Evolutionary conservation across 2,888 invertebrate genomes (phyloP).

Genomic region (Ferrisia virgata): DNA sequence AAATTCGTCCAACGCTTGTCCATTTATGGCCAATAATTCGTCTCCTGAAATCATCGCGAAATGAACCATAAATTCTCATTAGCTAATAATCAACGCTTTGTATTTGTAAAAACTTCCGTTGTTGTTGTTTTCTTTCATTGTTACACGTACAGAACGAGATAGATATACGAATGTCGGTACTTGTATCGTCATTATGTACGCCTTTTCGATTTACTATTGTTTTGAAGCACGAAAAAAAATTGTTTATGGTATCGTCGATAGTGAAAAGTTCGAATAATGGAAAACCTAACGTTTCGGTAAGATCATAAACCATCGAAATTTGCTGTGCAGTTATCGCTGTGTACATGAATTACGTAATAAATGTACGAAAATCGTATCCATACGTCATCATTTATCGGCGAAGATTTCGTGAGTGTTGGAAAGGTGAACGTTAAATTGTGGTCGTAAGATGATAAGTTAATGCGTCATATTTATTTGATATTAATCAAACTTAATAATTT

Average conservation of each 20-base stretch:
- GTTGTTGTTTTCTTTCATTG: no score
- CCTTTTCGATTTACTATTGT: neutral
- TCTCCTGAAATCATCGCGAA: conserved; percentile 59
- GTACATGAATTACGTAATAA: neutral
- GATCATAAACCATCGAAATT: neutral
- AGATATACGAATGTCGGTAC: neutral
- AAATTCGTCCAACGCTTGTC: conserved; percentile 73
- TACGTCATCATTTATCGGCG: no score
- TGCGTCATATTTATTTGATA: neutral
- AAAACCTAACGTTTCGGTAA: neutral
- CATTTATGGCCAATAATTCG: conserved; percentile 78
- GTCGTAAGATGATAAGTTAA: neutral
- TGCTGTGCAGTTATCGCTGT: neutral
- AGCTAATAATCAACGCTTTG: neutral
- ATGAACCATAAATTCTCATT: neutral
- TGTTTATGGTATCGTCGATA: neutral
- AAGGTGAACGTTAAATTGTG: neutral
- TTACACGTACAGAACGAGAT: no score
- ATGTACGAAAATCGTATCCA: neutral
- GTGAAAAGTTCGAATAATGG: neutral
- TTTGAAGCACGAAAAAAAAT: neutral
- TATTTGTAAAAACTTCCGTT: neutral
- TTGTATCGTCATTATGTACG: neutral
- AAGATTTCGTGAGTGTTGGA: neutral
- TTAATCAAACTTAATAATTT: no score